Percentiles rank a stretch among this genome's conserved stretches.
Evolutionary conservation across 2,113 vertebrate species (phyloP).

Genomic region (Leptodactylus fuscus): DNA sequence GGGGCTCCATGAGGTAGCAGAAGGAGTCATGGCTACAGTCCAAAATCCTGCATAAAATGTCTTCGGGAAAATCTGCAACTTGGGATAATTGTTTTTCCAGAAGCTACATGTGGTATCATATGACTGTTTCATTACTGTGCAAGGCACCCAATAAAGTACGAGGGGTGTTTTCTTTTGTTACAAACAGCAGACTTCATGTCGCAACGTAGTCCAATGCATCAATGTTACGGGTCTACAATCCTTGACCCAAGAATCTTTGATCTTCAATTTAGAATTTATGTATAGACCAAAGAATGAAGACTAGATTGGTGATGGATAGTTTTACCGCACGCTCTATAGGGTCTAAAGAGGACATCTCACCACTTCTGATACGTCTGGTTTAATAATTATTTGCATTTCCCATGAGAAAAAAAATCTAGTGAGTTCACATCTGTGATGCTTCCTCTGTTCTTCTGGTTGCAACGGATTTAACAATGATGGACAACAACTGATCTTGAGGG

Average conservation of each 20-base stretch:
- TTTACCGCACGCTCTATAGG: too few species aligned
- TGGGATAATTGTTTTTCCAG: conserved; percentile 36
- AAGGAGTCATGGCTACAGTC: neutral
- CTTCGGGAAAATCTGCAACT: neutral
- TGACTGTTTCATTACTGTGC: conserved; percentile 21
- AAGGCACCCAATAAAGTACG: neutral
- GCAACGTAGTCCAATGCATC: neutral
- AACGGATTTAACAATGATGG: too few species aligned
- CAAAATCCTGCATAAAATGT: neutral
- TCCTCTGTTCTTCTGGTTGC: too few species aligned
- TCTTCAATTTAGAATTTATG: too few species aligned
- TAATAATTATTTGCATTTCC: too few species aligned
- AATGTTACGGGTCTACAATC: neutral
- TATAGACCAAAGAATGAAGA: too few species aligned
- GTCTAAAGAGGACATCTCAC: too few species aligned
- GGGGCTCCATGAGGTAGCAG: neutral
- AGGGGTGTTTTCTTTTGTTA: neutral
- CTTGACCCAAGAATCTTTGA: neutral
- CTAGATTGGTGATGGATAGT: too few species aligned
- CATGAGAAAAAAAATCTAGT: too few species aligned
- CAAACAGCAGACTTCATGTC: neutral
- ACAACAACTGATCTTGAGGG: too few species aligned
- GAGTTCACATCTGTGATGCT: too few species aligned
- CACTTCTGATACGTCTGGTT: too few species aligned
- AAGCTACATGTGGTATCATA: neutral